Conservation (phyloP, 2,797 vertebrate species). For the Sebastolobus altivelis region DNA sequence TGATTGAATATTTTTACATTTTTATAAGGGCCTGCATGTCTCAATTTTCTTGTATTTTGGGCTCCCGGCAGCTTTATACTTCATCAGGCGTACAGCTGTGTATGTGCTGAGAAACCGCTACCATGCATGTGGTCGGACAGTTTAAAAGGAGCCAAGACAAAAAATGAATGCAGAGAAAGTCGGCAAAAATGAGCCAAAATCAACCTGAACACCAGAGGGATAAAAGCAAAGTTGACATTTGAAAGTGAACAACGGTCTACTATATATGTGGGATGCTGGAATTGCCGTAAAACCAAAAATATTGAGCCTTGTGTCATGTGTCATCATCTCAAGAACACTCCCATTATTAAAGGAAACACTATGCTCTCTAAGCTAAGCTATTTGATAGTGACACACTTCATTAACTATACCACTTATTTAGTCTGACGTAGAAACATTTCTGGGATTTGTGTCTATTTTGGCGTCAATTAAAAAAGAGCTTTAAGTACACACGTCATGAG, state of each 20-base stretch:
- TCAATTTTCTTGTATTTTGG: neutral
- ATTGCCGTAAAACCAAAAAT: neutral
- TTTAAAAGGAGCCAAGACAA: neutral
- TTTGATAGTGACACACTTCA: neutral
- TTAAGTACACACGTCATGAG: neutral
- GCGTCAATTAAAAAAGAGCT: neutral
- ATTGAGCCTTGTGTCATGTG: too few species aligned
- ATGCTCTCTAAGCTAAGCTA: neutral
- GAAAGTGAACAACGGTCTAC: neutral
- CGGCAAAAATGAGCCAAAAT: neutral
- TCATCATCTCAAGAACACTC: neutral
- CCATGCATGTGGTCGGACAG: neutral
- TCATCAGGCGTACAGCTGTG: neutral
- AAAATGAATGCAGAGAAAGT: neutral
- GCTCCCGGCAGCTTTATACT: neutral
- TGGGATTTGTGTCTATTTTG: neutral
- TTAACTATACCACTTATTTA: neutral
- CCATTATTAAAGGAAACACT: neutral
- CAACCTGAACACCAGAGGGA: neutral
- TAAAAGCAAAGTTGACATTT: neutral
- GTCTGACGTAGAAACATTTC: neutral
- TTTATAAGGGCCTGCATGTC: neutral
- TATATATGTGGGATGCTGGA: neutral
- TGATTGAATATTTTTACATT: neutral
- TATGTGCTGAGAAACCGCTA: neutral